Evolutionary conservation across 2,113 vertebrate genomes (phyloP), one percentile per base, ranked within the genome.

Genomic region (Zosterops pallidus): DNA sequence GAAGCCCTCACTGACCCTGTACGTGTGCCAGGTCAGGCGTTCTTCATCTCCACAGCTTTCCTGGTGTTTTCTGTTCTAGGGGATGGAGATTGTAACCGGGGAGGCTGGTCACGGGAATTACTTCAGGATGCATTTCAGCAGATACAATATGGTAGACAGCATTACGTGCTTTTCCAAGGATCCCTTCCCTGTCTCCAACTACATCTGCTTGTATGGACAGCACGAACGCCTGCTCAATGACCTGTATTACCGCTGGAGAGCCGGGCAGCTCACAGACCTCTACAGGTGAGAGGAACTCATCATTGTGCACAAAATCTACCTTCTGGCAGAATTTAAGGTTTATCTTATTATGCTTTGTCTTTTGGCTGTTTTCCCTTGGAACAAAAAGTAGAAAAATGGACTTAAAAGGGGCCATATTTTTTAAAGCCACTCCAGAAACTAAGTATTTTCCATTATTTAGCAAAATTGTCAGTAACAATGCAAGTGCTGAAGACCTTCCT

Each of bases 211-310:
- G 86, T 99, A 98, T 2, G 98, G 98, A 19, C 98, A 99, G 83
- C 99, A 99, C 2, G 98, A 99, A 95, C 97, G 97, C 67, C 98
- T 99, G 83, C 98, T 99, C 52, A 99, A 99, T 28, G 98, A 98
- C 49, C 97, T 99, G 68, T 97, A 55, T 49, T 93, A 87, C 47
- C 98, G 98, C 60, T 98, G 98, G 71, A 78, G 97, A 2, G 95
- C 98, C 12, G 97, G 97, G 15, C 97, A 98, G 83, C 94, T 99
- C 81, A 90, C 89, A 3, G 99, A 99, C 95, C 97, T 99, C 50
- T 99, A 99, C 98, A 99, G 99, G 99, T 99, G 96, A 86, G 96
- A 35, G 8, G 10, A 42, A 22, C n/a, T 12, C 26, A 3, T 1
- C 4, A 0, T 6, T 17, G 22, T 13, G 24, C 72, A 26, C 42